Base-by-base conservation (phyloP, 2,113 vertebrate genomes). In the Podarcis cretensis region DNA sequence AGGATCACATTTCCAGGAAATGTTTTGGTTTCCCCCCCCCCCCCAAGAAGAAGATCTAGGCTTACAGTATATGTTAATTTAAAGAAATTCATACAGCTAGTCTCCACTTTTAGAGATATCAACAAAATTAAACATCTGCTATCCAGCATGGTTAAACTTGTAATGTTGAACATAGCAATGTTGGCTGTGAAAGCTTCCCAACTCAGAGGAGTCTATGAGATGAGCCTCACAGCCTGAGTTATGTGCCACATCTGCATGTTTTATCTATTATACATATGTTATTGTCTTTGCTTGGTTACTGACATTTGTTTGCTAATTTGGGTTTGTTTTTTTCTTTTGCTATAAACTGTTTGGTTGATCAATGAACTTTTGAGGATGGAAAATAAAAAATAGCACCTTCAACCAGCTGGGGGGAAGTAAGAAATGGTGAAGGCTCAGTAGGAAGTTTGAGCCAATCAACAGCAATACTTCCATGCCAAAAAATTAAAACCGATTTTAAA, bases 1-100 rank as follows among this genome's bases (percentile, higher is more conserved):
- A n/a, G 27, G 14, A 37, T 37, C 43, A 16, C 77, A 79, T 73
- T 73, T 2, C n/a, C 10, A 16, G 23, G 6, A 57, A n/a, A 54
- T 54, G 10, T 54, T 54, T 9, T 48, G 8, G 48, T 2, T 54
- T 54, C 10, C 0, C 0, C 2, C 10, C 0, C 0, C 2, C 2
- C 71, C 2, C 21, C 20, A 25, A 7, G 6, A 57, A n/a, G 10
- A 21, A n/a, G 68, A 12, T 18, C 21, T 30, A 13, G 8, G 23
- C 9, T 54, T 54, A 54, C 48, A 54, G 48, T 54, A 54, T 54
- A 54, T 54, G 48, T 54, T 54, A 12, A 54, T 54, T 54, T 54
- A 54, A 54, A 54, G 48, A 54, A 54, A 54, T 54, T 54, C 48
- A 54, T 54, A 54, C 48, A 54, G 48, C 48, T 54, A 54, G 9